Percentiles rank a stretch among this genome's conserved stretches.
These are phyloP conservation scores for Tachysurus fulvidraco DNA, from an alignment of 2,113 vertebrate genomes.

Conservation along the genomic window DNA sequence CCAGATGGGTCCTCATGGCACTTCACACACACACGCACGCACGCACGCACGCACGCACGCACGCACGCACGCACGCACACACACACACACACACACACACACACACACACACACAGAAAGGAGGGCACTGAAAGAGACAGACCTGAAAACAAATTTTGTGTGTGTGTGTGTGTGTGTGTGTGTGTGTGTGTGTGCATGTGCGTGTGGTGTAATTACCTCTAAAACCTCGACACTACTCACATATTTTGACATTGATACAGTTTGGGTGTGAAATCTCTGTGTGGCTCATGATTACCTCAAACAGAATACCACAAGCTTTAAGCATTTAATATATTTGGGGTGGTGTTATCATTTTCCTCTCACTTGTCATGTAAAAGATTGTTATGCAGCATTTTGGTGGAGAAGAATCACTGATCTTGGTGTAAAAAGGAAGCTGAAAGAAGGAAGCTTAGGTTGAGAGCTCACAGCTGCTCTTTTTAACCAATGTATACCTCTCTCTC, in stretches of 20 bases:
- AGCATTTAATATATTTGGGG: not conserved
- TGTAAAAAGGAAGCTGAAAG: not conserved
- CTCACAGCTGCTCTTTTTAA: constrained; percentile 12
- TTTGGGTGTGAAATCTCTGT: not conserved
- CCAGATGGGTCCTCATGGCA: constrained; percentile 29
- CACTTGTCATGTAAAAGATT: not conserved
- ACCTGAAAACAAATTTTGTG: not conserved
- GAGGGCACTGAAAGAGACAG: not conserved
- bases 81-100: not conserved
- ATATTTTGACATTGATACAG: not conserved
- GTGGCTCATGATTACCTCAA: not conserved
- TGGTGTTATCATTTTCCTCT: not conserved
- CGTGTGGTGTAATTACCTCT: not conserved
- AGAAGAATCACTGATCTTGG: not conserved
- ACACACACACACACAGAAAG: not conserved
- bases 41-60: not conserved
- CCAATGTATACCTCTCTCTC: not conserved
- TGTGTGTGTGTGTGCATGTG: not conserved
- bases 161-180: no score
- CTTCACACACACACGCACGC: not conserved
- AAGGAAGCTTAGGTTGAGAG: constrained; percentile 1
- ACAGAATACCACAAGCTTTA: not conserved
- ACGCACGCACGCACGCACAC: no score
- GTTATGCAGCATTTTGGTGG: not conserved
- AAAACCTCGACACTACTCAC: not conserved